Percentiles rank a stretch among this genome's conserved stretches.
These are phyloP conservation scores for Phyllostomus discolor DNA, from an alignment of 2,113 vertebrate species.

Conservation along the genomic window DNA sequence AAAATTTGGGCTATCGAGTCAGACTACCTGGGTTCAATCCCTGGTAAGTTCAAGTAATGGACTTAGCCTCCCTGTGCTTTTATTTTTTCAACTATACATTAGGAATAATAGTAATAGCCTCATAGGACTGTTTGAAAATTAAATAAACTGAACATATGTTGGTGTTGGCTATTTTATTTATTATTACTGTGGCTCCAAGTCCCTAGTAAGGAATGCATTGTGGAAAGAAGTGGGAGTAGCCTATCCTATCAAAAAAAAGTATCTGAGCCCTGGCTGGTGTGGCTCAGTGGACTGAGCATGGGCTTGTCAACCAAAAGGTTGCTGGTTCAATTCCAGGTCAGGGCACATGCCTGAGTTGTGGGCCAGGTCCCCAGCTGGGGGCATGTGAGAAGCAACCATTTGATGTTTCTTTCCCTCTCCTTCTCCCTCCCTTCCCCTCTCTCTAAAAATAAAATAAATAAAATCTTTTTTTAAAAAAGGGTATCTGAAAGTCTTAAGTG, in stretches of 20 bases:
- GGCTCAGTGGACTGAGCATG: too few species aligned
- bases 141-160: neutral
- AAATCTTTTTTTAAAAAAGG: neutral
- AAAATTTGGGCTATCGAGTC: neutral
- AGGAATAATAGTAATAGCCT: neutral
- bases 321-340: too few species aligned
- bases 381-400: too few species aligned
- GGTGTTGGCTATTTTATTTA: neutral
- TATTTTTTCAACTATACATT: neutral
- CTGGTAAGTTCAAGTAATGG: neutral
- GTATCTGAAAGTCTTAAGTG: neutral
- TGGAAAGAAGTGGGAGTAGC: neutral
- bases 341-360: too few species aligned
- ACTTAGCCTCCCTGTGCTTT: neutral
- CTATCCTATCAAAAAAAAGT: neutral
- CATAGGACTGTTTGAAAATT: neutral
- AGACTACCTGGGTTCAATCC: neutral
- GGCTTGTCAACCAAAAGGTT: too few species aligned
- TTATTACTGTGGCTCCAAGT: neutral
- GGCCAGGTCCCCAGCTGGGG: too few species aligned
- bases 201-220: neutral
- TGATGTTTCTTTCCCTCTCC: too few species aligned
- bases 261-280: neutral
- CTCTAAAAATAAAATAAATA: too few species aligned
- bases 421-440: too few species aligned